A percentile compares a stretch with the other conserved stretches of the same genome.
Evolutionary conservation across 2,888 invertebrate genomes (phyloP).

Genomic region (Callyntrura sp.): DNA sequence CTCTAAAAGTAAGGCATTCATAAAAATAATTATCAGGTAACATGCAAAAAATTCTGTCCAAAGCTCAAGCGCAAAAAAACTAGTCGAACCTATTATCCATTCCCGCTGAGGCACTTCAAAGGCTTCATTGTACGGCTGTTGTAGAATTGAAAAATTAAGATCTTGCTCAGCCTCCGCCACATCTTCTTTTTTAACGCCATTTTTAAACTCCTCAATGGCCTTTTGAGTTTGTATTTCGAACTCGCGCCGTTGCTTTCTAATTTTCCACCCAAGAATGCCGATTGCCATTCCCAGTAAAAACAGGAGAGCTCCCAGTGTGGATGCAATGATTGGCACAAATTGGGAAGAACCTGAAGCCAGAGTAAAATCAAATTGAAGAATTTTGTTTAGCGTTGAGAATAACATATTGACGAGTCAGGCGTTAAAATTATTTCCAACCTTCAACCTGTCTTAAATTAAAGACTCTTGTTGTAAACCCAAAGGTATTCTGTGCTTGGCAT

Average conservation of each 20-base stretch:
- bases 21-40: too few species aligned
- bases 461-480: slow-evolving; percentile 49
- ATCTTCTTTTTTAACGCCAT: slow-evolving; percentile 62
- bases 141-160: slow-evolving; percentile 72
- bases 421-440: slow-evolving; percentile 3
- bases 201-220: slow-evolving; percentile 76
- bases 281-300: slow-evolving; percentile 10
- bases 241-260: slow-evolving; percentile 67
- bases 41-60: too few species aligned
- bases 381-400: too few species aligned
- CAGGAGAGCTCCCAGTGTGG: slow-evolving; percentile 32
- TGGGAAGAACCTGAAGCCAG: not conserved
- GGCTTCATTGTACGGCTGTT: slow-evolving; percentile 73
- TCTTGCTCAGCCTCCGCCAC: slow-evolving; percentile 5
- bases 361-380: too few species aligned
- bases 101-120: slow-evolving; percentile 69
- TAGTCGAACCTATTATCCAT: slow-evolving; percentile 76
- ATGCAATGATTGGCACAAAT: not conserved
- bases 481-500: slow-evolving; percentile 64
- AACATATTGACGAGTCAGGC: slow-evolving; percentile 21
- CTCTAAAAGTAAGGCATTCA: slow-evolving; percentile 61
- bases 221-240: slow-evolving; percentile 73
- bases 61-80: too few species aligned
- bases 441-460: slow-evolving; percentile 32
- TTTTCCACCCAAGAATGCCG: slow-evolving; percentile 56